These are phyloP conservation scores for Coreoperca whiteheadi DNA, from an alignment of 2,113 vertebrate species.

Conservation along the genomic window DNA sequence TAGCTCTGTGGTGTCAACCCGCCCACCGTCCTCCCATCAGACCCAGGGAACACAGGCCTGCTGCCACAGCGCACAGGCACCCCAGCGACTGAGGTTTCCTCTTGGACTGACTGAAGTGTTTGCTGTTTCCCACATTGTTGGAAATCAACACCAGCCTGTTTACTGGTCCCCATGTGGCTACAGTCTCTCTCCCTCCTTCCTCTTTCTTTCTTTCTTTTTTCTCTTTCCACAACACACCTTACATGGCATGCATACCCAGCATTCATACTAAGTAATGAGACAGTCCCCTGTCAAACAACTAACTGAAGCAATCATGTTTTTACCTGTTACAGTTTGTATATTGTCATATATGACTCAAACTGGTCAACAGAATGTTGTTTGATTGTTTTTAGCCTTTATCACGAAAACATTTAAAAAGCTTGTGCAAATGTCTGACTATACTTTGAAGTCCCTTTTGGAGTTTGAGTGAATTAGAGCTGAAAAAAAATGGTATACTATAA, in stretches of 20 bases:
- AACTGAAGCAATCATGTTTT: background rate
- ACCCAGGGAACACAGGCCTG: constrained; percentile 51
- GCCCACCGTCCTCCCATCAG: constrained; percentile 69
- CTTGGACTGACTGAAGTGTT: constrained; percentile 73
- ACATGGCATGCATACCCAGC: constrained; percentile 40
- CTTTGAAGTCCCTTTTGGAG: background rate
- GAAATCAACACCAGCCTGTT: constrained; percentile 81
- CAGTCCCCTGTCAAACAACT: constrained; percentile 6
- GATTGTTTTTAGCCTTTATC: constrained; percentile 26
- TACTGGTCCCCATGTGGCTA: constrained; percentile 76
- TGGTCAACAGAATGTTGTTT: background rate
- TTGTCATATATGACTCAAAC: background rate
- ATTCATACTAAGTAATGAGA: constrained; percentile 18
- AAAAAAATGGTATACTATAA: background rate
- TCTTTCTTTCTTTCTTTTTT: background rate
- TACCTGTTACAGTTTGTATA: background rate
- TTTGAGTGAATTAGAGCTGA: background rate
- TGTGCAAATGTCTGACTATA: constrained; percentile 18
- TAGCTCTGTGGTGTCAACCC: constrained; percentile 66
- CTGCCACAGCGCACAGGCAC: constrained; percentile 60
- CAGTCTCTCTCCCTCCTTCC: constrained; percentile 11
- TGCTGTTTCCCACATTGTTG: constrained; percentile 82
- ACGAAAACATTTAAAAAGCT: constrained; percentile 19
- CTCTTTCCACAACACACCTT: constrained; percentile 40
- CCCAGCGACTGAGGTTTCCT: constrained; percentile 69